Evolutionary conservation across 2,888 invertebrate species (phyloP).

Genomic region (Stegana nigrithorax): DNA sequence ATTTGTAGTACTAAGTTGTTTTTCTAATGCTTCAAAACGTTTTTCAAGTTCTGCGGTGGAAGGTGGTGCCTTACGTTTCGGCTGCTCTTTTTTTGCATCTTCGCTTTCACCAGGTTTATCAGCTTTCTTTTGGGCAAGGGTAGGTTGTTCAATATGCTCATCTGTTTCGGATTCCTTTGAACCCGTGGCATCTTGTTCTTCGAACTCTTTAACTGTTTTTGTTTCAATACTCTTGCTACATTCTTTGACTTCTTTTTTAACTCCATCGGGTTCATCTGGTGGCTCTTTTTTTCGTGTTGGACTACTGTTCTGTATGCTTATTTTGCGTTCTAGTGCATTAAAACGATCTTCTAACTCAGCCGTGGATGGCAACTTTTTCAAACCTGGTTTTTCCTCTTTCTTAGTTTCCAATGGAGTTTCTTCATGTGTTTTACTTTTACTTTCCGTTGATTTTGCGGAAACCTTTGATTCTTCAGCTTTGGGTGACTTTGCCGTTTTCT

Average conservation of each 20-base stretch:
- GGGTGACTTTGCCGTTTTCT: slow-evolving; percentile 30
- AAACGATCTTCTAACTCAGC: slow-evolving; percentile 59
- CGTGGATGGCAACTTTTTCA: slow-evolving; percentile 53
- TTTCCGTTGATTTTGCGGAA: slow-evolving; percentile 26
- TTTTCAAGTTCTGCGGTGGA: slow-evolving; percentile 62
- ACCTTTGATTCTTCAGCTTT: slow-evolving; percentile 22
- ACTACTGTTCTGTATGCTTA: slow-evolving; percentile 44
- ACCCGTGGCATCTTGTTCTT: neutral
- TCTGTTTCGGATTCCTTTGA: neutral
- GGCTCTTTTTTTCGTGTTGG: slow-evolving; percentile 55
- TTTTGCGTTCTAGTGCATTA: slow-evolving; percentile 52
- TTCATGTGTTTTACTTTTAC: slow-evolving; percentile 16
- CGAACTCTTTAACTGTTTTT: neutral
- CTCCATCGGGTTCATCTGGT: slow-evolving; percentile 48
- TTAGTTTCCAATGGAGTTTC: slow-evolving; percentile 8
- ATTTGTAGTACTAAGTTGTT: slow-evolving; percentile 43
- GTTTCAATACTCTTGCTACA: neutral
- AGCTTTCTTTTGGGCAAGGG: neutral
- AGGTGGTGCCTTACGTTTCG: slow-evolving; percentile 43
- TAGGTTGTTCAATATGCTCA: neutral
- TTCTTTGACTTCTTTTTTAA: neutral
- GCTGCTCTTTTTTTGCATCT: slow-evolving; percentile 7
- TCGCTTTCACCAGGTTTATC: neutral
- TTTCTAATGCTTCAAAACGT: slow-evolving; percentile 59
- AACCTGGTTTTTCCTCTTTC: slow-evolving; percentile 27